phyloP scores from a whole-genome alignment of 1,140 invertebrate species.

The Apis dorsata region DNA sequence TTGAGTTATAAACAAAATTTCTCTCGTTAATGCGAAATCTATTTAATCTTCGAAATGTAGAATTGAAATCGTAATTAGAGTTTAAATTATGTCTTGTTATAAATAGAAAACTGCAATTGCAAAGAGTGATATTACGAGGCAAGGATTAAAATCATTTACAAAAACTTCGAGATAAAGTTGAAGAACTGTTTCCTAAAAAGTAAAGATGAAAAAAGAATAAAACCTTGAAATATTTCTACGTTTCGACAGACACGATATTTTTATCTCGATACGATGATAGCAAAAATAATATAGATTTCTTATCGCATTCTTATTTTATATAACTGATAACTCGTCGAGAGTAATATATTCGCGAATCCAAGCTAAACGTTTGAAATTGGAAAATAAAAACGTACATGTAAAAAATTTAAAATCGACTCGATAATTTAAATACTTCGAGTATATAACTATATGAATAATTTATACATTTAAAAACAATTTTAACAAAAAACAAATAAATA shows the following conservation, averaged over 20 bases:
- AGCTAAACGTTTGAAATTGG: too few species aligned
- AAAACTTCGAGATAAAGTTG: neutral
- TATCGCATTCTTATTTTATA: neutral
- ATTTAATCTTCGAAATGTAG: too few species aligned
- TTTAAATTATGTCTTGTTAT: too few species aligned
- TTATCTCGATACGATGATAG: neutral
- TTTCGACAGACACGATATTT: too few species aligned
- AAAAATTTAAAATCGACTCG: neutral
- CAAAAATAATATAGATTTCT: neutral
- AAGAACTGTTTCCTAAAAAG: neutral
- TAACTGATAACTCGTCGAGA: neutral
- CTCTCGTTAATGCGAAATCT: too few species aligned
- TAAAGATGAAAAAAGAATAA: accelerated
- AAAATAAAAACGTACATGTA: neutral
- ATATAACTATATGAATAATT: neutral
- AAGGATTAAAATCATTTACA: neutral
- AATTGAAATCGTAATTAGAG: too few species aligned
- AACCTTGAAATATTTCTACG: neutral
- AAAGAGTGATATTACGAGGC: too few species aligned
- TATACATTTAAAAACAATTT: neutral
- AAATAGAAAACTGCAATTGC: too few species aligned
- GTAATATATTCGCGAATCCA: neutral
- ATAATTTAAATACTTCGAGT: neutral
- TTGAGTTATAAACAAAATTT: too few species aligned
- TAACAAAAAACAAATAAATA: neutral